A percentile compares a stretch with the other conserved stretches of the same genome.
Evolutionary conservation across 2,113 vertebrate genomes (phyloP).

Genomic region (Merops nubicus): DNA sequence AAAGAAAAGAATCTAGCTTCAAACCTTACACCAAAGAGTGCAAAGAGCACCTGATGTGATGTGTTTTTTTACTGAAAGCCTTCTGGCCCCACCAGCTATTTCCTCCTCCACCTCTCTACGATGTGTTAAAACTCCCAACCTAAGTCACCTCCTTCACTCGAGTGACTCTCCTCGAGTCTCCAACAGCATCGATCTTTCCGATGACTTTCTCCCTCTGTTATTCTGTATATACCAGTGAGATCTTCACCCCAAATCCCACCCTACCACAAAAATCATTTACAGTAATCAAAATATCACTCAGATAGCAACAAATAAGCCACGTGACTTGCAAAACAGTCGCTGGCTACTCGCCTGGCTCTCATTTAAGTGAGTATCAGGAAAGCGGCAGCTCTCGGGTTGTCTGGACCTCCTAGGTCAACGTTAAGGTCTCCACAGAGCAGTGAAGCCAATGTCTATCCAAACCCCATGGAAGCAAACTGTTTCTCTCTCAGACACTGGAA

Average conservation of each 20-base stretch:
- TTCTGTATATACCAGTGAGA: background rate
- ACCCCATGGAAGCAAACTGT: background rate
- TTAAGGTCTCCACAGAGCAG: background rate
- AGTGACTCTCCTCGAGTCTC: background rate
- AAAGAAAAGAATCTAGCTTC: background rate
- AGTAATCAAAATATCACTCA: background rate
- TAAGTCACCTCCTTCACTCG: background rate
- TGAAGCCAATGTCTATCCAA: background rate
- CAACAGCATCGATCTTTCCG: background rate
- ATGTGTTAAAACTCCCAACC: background rate
- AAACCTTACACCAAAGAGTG: background rate
- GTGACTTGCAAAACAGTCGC: background rate
- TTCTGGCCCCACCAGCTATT: background rate
- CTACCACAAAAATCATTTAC: background rate
- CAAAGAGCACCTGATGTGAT: background rate
- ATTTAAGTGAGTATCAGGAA: background rate
- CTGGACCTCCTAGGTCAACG: background rate
- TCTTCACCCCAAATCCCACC: background rate
- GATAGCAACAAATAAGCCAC: background rate
- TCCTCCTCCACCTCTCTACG: rapidly evolving
- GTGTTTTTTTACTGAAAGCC: background rate
- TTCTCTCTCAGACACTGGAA: background rate
- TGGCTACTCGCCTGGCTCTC: background rate
- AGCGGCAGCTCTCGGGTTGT: background rate
- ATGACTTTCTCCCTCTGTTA: background rate